A percentile compares a stretch with the other conserved stretches of the same genome.
Evolutionary conservation across 2,888 invertebrate genomes (phyloP).

Genomic region (Romanomermis culicivorax): DNA sequence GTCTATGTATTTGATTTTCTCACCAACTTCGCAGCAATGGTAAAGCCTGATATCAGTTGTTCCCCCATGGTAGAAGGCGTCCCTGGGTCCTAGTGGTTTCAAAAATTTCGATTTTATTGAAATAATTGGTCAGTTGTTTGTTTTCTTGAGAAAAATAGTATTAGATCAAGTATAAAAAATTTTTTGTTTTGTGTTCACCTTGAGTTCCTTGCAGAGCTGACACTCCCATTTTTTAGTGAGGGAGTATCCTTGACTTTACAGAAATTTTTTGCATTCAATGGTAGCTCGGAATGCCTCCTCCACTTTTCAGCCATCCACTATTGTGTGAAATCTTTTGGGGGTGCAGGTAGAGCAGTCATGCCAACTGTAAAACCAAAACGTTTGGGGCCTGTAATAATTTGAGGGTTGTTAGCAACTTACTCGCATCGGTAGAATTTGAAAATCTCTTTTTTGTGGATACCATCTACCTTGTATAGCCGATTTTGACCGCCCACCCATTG

Average conservation of each 20-base stretch:
- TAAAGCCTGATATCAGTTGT: conserved; percentile 18
- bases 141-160: too few relatives aligned
- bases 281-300: background rate
- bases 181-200: too few relatives aligned
- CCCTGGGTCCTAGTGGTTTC: background rate
- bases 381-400: background rate
- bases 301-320: background rate
- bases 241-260: background rate
- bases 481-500: too few relatives aligned
- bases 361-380: background rate
- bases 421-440: background rate
- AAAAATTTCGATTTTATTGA: background rate
- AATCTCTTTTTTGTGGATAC: background rate
- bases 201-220: background rate
- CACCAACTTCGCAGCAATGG: conserved; percentile 12
- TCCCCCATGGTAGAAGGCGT: conserved; percentile 19
- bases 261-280: background rate
- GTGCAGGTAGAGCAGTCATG: background rate
- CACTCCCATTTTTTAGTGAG: too few relatives aligned
- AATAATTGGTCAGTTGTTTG: background rate
- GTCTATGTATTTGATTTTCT: conserved; percentile 18
- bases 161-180: too few relatives aligned
- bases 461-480: background rate
- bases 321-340: background rate
- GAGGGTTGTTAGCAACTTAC: background rate